phyloP scores from a whole-genome alignment of 2,113 vertebrate species.

The Daubentonia madagascariensis region DNA sequence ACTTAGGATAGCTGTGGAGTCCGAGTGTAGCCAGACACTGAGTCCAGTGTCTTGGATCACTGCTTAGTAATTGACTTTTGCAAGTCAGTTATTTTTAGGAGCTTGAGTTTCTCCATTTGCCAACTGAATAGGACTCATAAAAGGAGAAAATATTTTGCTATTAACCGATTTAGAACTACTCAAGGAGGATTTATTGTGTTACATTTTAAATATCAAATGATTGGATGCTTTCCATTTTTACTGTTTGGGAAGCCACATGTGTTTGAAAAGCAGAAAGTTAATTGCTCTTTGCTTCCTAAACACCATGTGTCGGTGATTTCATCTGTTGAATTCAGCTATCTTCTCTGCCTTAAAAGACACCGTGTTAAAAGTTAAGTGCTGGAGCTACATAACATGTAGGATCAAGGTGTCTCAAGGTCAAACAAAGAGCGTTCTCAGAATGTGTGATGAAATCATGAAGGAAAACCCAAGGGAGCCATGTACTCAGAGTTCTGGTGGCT shows the following conservation, averaged over 20 bases:
- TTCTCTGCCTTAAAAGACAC: neutral
- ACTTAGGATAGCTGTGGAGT: neutral
- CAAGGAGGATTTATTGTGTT: neutral
- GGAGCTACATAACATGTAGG: neutral
- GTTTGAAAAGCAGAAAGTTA: slow-evolving; percentile 1
- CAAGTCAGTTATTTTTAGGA: neutral
- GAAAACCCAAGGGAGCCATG: neutral
- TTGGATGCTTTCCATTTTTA: neutral
- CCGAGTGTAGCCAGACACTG: neutral
- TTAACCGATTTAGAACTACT: neutral
- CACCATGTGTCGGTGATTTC: neutral
- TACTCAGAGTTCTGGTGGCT: neutral
- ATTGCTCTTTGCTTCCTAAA: neutral
- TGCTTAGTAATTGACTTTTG: neutral
- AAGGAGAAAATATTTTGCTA: neutral
- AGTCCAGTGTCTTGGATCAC: neutral
- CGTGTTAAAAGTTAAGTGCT: neutral
- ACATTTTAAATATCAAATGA: slow-evolving; percentile 20
- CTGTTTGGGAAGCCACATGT: neutral
- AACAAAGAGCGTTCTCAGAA: neutral
- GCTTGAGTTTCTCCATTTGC: neutral
- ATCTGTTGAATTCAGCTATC: neutral
- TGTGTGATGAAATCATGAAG: neutral
- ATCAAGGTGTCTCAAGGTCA: neutral
- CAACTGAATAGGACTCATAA: neutral